These are phyloP conservation scores for Orussus abietinus DNA, from an alignment of 1,140 invertebrate genomes.

Conservation along the genomic window DNA sequence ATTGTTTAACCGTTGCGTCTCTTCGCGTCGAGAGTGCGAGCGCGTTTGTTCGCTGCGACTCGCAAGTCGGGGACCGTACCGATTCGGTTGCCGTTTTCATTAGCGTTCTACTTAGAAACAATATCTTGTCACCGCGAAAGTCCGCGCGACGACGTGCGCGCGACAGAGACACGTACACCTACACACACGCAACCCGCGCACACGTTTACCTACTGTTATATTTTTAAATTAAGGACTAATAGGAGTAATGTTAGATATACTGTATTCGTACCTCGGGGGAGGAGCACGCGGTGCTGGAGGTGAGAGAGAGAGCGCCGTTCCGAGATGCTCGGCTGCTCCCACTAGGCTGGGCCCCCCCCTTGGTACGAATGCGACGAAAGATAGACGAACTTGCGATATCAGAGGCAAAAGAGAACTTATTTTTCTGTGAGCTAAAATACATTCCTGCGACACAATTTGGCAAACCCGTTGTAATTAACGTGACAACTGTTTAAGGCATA, in stretches of 20 bases:
- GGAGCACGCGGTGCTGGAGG: no score
- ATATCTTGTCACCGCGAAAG: constrained; percentile 7
- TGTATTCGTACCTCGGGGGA: not conserved
- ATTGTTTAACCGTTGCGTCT: constrained; percentile 28
- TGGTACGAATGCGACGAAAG: not conserved
- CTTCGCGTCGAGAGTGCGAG: constrained; percentile 29
- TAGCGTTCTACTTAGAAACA: constrained; percentile 15
- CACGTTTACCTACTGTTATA: not conserved
- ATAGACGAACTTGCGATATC: not conserved
- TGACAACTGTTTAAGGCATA: constrained; percentile 1
- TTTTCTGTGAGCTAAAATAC: constrained; percentile 28
- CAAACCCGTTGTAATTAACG: constrained; percentile 5
- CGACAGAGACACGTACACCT: not conserved
- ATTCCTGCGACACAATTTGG: constrained; percentile 29
- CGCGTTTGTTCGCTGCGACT: constrained; percentile 28
- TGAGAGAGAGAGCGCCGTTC: not conserved
- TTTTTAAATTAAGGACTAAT: constrained; percentile 1
- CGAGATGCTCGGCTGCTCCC: not conserved
- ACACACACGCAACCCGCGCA: not conserved
- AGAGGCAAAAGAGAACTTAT: constrained; percentile 16
- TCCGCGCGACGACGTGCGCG: not conserved
- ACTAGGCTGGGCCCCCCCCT: not conserved
- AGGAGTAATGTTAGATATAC: not conserved
- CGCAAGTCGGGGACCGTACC: constrained; percentile 18
- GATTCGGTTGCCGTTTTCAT: constrained; percentile 18